A percentile compares a stretch with the other conserved stretches of the same genome.
These are phyloP conservation scores for Catocala fraxini DNA, from an alignment of 2,888 invertebrate species.

Conservation along the genomic window DNA sequence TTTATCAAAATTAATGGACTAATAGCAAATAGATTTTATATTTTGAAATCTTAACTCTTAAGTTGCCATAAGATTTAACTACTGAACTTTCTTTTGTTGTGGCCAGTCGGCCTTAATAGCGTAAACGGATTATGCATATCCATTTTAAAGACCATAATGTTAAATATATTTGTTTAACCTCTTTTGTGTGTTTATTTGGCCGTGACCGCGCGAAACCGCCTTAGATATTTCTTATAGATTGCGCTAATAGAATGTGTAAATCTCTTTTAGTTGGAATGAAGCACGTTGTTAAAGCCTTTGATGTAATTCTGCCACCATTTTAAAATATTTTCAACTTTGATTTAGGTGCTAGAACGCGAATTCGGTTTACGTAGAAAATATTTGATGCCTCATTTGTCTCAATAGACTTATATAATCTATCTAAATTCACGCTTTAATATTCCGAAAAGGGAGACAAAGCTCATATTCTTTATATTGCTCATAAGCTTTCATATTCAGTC, in stretches of 20 bases:
- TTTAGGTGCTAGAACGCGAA: background rate
- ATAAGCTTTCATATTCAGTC: too few relatives aligned
- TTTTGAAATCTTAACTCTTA: too few relatives aligned
- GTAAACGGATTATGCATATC: conserved; percentile 49
- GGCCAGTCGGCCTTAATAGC: conserved; percentile 21
- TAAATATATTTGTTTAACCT: conserved; percentile 8
- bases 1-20: too few relatives aligned
- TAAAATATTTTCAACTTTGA: background rate
- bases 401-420: too few relatives aligned
- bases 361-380: conserved; percentile 9
- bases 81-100: too few relatives aligned
- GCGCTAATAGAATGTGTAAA: conserved; percentile 46
- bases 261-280: conserved; percentile 37
- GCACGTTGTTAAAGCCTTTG: conserved; percentile 38
- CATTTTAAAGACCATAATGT: conserved; percentile 52
- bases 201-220: conserved; percentile 59
- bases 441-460: too few relatives aligned
- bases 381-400: background rate
- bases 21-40: too few relatives aligned
- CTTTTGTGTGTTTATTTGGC: conserved; percentile 52
- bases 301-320: conserved; percentile 16
- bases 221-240: conserved; percentile 39
- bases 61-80: too few relatives aligned
- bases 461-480: too few relatives aligned
- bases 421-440: too few relatives aligned